Conservation (phyloP, 92 coral and sea anemone species). For the Muricea muricata region DNA sequence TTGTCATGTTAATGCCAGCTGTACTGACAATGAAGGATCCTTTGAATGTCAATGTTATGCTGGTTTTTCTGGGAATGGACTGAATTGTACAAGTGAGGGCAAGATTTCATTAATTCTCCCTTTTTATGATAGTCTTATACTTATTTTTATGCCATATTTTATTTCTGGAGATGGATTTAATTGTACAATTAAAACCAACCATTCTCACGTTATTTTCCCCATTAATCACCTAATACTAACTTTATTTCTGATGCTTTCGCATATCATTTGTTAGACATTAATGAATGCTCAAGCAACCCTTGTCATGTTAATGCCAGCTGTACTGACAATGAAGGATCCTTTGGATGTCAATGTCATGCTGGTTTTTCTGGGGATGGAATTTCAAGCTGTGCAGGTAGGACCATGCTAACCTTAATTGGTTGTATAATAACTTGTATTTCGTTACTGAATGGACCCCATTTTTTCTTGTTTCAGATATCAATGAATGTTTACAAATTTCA, state of each 20-base stretch:
- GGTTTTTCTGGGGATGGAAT: slow-evolving; percentile 32
- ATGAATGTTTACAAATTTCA: slow-evolving; percentile 9
- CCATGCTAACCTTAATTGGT: too few relatives aligned
- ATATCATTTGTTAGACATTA: neutral
- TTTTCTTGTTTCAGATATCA: neutral
- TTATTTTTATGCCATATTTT: neutral
- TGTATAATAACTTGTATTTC: neutral
- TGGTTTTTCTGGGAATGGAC: neutral
- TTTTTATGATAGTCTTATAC: neutral
- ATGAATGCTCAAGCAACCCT: neutral
- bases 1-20: neutral
- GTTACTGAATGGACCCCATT: neutral
- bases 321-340: slow-evolving; percentile 31
- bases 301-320: slow-evolving; percentile 13
- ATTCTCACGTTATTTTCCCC: too few relatives aligned
- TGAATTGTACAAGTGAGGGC: neutral
- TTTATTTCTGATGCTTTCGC: neutral
- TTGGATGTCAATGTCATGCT: neutral
- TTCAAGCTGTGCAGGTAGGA: slow-evolving; percentile 13
- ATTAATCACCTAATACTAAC: too few relatives aligned
- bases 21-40: neutral
- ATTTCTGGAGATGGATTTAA: too few relatives aligned
- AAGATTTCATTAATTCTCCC: neutral
- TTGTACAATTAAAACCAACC: neutral
- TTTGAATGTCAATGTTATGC: slow-evolving; percentile 1